Conservation (phyloP, 2,888 invertebrate species). For the Octodonta nipae region DNA sequence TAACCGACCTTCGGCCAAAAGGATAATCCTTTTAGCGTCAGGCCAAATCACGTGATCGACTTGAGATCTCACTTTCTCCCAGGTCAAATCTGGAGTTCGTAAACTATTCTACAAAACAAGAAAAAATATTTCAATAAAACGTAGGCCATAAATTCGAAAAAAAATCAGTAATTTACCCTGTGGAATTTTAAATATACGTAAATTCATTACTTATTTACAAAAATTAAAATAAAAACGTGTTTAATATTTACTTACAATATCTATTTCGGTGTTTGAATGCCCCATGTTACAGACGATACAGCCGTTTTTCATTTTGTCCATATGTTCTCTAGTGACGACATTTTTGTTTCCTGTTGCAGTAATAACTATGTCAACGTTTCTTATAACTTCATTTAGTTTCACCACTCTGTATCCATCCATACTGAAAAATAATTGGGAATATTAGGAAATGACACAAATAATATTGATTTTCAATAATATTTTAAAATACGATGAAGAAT, state of each 20-base stretch:
- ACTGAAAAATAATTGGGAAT: conserved; percentile 40
- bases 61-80: conserved; percentile 95
- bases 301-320: conserved; percentile 93
- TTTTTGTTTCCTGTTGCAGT: conserved; percentile 98
- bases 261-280: conserved; percentile 91
- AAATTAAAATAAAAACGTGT: too few species aligned
- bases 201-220: too few species aligned
- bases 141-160: too few species aligned
- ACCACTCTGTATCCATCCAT: conserved; percentile 96
- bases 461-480: too few species aligned
- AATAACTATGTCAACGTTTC: conserved; percentile 87
- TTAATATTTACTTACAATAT: conserved; percentile 52
- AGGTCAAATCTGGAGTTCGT: conserved; percentile 84
- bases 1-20: conserved; percentile 86
- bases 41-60: conserved; percentile 99
- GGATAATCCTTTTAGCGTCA: conserved; percentile 84
- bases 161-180: too few species aligned
- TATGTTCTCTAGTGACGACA: conserved; percentile 85
- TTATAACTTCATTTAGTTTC: conserved; percentile 83
- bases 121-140: conserved; percentile 3
- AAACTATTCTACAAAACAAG: conserved; percentile 54
- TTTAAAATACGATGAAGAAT: too few species aligned
- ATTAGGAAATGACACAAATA: too few species aligned
- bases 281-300: conserved; percentile 96
- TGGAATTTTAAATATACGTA: too few species aligned